Evolutionary conservation across 2,113 vertebrate species (phyloP).

Genomic region (Macaca mulatta): DNA sequence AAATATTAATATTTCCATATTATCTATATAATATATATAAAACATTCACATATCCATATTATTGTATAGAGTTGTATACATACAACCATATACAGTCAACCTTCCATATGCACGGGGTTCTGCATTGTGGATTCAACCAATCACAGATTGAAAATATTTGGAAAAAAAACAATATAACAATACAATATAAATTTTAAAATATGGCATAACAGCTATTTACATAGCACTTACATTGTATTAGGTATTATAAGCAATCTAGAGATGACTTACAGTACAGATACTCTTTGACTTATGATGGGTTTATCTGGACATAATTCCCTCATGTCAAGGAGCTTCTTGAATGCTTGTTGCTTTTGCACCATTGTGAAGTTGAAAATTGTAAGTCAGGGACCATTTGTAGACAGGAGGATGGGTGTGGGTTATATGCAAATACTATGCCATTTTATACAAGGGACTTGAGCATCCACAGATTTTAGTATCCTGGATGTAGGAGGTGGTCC

Average conservation of each 20-base stretch:
- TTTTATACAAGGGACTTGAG: neutral
- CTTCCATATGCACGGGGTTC: neutral
- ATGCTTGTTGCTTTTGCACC: neutral
- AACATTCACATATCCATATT: constrained; percentile 15
- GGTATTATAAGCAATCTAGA: neutral
- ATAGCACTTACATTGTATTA: neutral
- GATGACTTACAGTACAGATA: neutral
- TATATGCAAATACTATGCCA: neutral
- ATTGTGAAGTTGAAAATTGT: neutral
- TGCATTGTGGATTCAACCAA: neutral
- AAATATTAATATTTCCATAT: constrained; percentile 8
- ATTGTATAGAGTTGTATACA: constrained; percentile 5
- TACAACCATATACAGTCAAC: neutral
- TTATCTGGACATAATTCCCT: neutral
- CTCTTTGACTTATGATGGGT: neutral
- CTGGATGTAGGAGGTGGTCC: neutral
- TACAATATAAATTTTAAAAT: neutral
- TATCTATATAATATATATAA: neutral
- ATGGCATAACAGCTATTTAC: neutral
- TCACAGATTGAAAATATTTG: neutral
- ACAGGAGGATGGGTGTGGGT: neutral
- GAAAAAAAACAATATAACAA: neutral
- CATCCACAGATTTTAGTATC: neutral
- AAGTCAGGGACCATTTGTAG: neutral
- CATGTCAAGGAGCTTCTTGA: neutral